Evolutionary conservation across 1,140 invertebrate genomes (phyloP).

Genomic region (Wasmannia auropunctata): DNA sequence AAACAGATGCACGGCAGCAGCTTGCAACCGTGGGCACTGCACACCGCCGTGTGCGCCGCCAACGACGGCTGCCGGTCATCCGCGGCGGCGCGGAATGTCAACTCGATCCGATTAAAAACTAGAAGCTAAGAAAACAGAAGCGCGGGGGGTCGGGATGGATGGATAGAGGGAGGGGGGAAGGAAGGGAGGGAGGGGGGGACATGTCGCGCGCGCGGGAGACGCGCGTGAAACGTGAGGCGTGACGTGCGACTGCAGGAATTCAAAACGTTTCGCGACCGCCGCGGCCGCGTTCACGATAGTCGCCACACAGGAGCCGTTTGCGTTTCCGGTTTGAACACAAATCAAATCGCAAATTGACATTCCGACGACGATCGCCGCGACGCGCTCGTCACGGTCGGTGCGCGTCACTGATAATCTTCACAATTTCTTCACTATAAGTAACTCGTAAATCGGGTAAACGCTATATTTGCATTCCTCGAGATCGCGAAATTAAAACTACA

Average conservation of each 20-base stretch:
- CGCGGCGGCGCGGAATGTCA: conserved; percentile 57
- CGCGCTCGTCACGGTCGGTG: too few relatives aligned
- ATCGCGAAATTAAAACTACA: not conserved
- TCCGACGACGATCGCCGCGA: not conserved
- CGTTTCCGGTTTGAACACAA: conserved; percentile 57
- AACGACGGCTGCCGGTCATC: not conserved
- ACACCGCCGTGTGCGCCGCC: not conserved
- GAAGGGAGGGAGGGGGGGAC: too few relatives aligned
- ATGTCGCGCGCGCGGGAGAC: conserved; percentile 31
- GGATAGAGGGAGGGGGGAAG: too few relatives aligned
- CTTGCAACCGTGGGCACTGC: not conserved
- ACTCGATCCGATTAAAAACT: conserved; percentile 67
- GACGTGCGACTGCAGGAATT: conserved; percentile 63
- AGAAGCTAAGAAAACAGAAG: conserved; percentile 52
- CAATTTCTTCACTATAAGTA: not conserved
- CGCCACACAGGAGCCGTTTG: not conserved
- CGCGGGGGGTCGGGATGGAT: conserved; percentile 12
- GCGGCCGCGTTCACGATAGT: not conserved
- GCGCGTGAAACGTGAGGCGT: conserved; percentile 37
- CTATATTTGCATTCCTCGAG: not conserved
- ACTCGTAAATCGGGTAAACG: not conserved
- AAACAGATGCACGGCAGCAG: conserved; percentile 10
- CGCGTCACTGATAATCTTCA: not conserved
- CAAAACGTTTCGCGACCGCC: conserved; percentile 63
- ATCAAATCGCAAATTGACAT: not conserved